Conservation (phyloP, 2,797 vertebrate genomes). For the Glyptemys insculpta region DNA sequence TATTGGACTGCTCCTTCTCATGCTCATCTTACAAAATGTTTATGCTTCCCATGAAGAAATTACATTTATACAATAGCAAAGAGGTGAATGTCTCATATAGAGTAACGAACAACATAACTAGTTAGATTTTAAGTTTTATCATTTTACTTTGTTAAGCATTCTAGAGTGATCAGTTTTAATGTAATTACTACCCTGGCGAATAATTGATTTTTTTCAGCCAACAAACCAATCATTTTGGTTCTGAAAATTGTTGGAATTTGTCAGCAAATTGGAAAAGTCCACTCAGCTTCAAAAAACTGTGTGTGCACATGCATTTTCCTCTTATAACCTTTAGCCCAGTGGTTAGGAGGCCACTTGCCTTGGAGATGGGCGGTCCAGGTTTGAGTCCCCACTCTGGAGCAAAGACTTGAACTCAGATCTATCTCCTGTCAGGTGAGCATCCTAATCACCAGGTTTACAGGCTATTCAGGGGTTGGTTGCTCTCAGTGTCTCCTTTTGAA, state of each 20-base stretch:
- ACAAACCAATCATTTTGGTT: not conserved
- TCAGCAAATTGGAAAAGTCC: not conserved
- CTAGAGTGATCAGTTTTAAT: not conserved
- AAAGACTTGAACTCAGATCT: not conserved
- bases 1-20: rapidly evolving
- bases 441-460: not conserved
- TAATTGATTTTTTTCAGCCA: not conserved
- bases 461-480: not conserved
- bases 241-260: not conserved
- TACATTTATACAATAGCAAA: not conserved
- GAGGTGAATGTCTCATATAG: not conserved
- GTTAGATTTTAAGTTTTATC: rapidly evolving
- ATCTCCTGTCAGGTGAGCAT: not conserved
- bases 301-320: not conserved
- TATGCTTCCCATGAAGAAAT: not conserved
- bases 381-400: not conserved
- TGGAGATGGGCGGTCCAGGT: not conserved
- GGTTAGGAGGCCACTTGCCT: not conserved
- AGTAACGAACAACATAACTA: not conserved
- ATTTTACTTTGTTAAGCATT: not conserved
- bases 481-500: not conserved
- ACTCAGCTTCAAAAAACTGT: not conserved
- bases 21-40: rapidly evolving
- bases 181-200: not conserved
- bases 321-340: not conserved